Percentiles rank a stretch among this genome's conserved stretches.
Evolutionary conservation across 2,113 vertebrate genomes (phyloP).

Genomic region (Platysteira castanea): DNA sequence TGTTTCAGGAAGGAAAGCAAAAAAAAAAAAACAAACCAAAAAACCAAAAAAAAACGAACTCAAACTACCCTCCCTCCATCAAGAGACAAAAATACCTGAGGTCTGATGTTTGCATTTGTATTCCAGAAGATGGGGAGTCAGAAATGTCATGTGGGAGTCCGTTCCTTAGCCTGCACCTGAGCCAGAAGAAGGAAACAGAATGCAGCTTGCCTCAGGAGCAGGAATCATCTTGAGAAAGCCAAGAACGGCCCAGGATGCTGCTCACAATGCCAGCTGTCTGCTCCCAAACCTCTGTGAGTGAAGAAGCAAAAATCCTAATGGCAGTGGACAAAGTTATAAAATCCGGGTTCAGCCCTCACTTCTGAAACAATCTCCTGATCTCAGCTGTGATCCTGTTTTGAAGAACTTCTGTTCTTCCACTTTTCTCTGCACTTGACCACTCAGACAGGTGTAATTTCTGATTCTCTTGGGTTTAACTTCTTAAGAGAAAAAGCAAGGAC

Average conservation of each 20-base stretch:
- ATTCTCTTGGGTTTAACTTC: background rate
- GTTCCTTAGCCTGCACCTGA: background rate
- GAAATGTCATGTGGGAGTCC: background rate
- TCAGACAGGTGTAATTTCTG: background rate
- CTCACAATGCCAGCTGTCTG: background rate
- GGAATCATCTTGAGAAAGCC: background rate
- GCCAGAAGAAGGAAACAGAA: background rate
- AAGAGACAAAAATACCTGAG: conserved; percentile 17
- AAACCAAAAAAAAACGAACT: background rate
- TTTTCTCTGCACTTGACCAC: background rate
- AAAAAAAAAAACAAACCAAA: background rate
- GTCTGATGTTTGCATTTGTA: background rate
- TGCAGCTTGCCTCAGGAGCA: background rate
- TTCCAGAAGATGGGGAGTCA: background rate
- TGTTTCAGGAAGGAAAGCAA: conserved; percentile 37
- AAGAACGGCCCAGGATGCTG: fast-evolving
- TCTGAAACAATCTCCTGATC: background rate
- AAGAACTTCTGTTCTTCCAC: background rate
- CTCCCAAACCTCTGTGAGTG: background rate
- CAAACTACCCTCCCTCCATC: background rate
- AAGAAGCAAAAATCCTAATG: background rate
- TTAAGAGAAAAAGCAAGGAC: background rate
- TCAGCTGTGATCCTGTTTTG: background rate
- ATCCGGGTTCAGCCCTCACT: background rate
- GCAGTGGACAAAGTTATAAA: background rate